These are phyloP conservation scores for Ceratitis capitata DNA, from an alignment of 1,140 invertebrate genomes.

Conservation along the genomic window DNA sequence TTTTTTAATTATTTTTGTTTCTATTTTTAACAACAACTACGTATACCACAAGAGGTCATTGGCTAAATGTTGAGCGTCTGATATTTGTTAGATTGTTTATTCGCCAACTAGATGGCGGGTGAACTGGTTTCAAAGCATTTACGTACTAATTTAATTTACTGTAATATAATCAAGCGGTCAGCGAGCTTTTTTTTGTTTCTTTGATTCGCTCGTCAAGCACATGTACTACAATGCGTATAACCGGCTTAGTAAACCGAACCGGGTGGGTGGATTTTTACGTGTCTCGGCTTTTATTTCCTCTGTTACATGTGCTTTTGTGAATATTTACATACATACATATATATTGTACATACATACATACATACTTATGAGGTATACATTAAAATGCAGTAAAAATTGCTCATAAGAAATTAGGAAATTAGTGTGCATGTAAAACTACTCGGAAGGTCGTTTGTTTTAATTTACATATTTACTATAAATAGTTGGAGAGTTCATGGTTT, in stretches of 20 bases:
- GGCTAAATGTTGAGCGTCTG: slow-evolving; percentile 1
- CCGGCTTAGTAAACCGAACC: background rate
- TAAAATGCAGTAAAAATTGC: background rate
- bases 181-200: background rate
- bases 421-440: background rate
- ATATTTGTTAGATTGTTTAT: background rate
- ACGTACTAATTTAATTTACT: slow-evolving; percentile 15
- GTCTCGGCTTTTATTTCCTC: background rate
- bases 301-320: too few relatives aligned
- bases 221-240: background rate
- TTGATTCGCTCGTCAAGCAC: too few relatives aligned
- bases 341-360: background rate
- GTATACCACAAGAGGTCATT: background rate
- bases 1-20: too few relatives aligned
- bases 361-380: background rate
- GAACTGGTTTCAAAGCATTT: background rate
- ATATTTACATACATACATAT: background rate
- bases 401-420: background rate
- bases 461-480: too few relatives aligned
- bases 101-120: background rate
- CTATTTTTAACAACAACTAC: background rate
- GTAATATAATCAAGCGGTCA: background rate
- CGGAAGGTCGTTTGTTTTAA: background rate
- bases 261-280: slow-evolving; percentile 7
- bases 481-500: background rate